Base-by-base conservation (phyloP, 2,888 invertebrate genomes). In the Rutpela maculata region DNA sequence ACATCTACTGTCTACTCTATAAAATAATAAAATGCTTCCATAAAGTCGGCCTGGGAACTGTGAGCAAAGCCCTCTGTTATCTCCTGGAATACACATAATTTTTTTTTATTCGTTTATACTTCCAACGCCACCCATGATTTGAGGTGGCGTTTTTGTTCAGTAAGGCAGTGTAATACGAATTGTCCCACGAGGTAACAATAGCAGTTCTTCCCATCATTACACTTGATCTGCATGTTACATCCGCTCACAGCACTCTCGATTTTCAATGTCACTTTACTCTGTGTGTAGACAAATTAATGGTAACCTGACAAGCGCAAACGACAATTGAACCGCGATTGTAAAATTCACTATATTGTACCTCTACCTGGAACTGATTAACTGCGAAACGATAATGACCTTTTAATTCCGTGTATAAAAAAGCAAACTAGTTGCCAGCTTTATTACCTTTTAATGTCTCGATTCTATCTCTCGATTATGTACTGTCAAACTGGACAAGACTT, bases 151-250 rank as follows among this genome's bases (percentile, higher is more conserved):
- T 89, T 89, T 89, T 88, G 87, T 88, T 88, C 85, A 88, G 87
- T 89, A 89, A 89, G 89, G 87, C 89, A 89, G 89, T 89, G 89
- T 89, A 89, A 88, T 89, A 88, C 86, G 87, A 84, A 86, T 86
- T 88, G 88, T 89, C 89, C 88, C 89, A 89, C 89, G 89, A 80
- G 79, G 75, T 81, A 88, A 89, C 89, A 89, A 89, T 89, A 82
- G 88, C 78, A 79, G 81, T 81, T 87, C 87, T 90, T 90, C 90
- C 89, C 90, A 90, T 90, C 89, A 89, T 90, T 90, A 90, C 89
- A 88, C 89, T 87, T 88, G 89, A 90, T 89, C 90, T 89, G 89
- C 90, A 89, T 89, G 89, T 86, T 87, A 89, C 89, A 89, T 89
- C 88, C 89, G 88, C 85, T 88, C 87, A 86, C 87, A 87, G 84